A percentile compares a stretch with the other conserved stretches of the same genome.
Evolutionary conservation across 2,888 invertebrate species (phyloP).

Genomic region (Hofmannophila pseudospretella): DNA sequence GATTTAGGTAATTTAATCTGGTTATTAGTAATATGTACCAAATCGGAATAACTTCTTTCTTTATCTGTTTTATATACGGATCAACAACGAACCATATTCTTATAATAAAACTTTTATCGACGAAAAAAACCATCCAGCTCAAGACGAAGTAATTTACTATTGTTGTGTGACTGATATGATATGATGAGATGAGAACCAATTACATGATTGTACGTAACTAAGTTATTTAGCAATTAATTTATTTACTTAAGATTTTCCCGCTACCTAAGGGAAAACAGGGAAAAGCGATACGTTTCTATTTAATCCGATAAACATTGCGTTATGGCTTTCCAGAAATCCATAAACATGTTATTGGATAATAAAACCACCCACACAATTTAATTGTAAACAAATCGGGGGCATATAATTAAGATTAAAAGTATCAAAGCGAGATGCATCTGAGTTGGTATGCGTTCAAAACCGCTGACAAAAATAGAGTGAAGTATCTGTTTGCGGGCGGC

Average conservation of each 20-base stretch:
- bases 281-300: conserved; percentile 15
- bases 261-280: conserved; percentile 10
- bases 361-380: conserved; percentile 5
- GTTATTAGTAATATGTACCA: no score
- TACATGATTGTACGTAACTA: no score
- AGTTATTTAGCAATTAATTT: no score
- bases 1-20: no score
- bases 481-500: conserved; percentile 20
- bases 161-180: no score
- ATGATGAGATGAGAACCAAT: no score
- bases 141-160: no score
- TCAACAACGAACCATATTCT: no score
- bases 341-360: conserved; percentile 5
- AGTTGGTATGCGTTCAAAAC: conserved; percentile 38
- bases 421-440: conserved; percentile 25
- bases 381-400: conserved; percentile 5
- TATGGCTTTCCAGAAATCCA: conserved; percentile 4
- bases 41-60: no score
- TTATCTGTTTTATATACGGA: no score
- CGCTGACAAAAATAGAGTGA: conserved; percentile 48
- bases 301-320: not conserved
- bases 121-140: no score
- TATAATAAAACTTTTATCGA: no score
- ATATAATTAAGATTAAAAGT: conserved; percentile 10
- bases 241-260: conserved; percentile 3